A percentile compares a stretch with the other conserved stretches of the same genome.
phyloP scores from a whole-genome alignment of 2,888 invertebrate species.

The Nomada ferruginata region DNA sequence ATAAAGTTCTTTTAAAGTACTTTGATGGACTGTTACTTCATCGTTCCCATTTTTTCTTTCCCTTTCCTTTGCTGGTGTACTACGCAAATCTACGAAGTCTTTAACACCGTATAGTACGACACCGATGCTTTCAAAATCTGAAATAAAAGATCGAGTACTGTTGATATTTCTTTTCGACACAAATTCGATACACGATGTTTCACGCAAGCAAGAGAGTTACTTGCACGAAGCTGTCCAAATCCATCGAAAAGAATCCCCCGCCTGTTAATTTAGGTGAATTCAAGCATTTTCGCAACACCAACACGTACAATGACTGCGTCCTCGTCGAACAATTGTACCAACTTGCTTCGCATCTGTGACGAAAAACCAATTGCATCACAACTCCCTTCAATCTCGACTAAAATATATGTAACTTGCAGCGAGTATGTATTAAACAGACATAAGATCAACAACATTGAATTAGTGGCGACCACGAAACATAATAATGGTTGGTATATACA shows the following conservation, averaged over 20 bases:
- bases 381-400: not conserved
- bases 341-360: not conserved
- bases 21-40: not conserved
- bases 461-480: too few species aligned
- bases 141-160: not conserved
- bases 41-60: not conserved
- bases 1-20: too few species aligned
- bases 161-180: not conserved
- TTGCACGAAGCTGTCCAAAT: conserved; percentile 16
- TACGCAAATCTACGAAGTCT: not conserved
- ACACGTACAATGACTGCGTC: not conserved
- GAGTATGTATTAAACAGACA: too few species aligned
- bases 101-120: conserved; percentile 10
- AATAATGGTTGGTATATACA: too few species aligned
- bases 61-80: too few species aligned
- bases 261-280: not conserved
- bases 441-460: too few species aligned
- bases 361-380: not conserved
- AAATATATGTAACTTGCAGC: not conserved
- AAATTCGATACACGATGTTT: not conserved
- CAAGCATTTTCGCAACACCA: conserved; percentile 5
- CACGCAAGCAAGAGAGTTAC: not conserved
- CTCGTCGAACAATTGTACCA: not conserved
- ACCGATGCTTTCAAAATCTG: conserved; percentile 20
- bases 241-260: not conserved